Evolutionary conservation across 2,113 vertebrate genomes (phyloP).

Genomic region (Etia nguti): DNA sequence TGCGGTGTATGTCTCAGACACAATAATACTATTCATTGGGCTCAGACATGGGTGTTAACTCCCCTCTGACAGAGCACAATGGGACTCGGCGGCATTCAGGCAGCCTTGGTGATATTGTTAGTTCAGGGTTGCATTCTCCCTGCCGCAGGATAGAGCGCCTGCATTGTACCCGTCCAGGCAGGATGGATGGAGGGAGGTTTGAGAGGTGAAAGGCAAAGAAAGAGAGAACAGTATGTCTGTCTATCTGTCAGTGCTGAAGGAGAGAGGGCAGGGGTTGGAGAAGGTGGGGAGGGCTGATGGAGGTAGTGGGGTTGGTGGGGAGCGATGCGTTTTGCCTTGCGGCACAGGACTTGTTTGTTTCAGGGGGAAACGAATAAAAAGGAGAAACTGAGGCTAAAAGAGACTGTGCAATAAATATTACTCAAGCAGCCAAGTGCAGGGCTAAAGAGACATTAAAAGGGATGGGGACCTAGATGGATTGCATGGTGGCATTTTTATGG

Average conservation of each 20-base stretch:
- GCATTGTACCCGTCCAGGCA: conserved; percentile 75
- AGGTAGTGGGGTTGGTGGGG: background rate
- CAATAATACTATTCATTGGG: conserved; percentile 85
- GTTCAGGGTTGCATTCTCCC: conserved; percentile 75
- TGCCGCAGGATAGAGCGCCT: conserved; percentile 72
- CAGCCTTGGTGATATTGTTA: conserved; percentile 80
- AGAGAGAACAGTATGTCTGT: conserved; percentile 75
- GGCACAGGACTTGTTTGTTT: conserved; percentile 67
- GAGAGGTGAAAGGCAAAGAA: conserved; percentile 73
- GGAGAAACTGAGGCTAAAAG: conserved; percentile 26
- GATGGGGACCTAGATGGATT: background rate
- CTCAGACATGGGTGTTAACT: conserved; percentile 81
- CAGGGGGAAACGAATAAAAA: conserved; percentile 19
- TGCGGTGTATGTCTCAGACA: conserved; percentile 79
- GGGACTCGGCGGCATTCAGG: conserved; percentile 73
- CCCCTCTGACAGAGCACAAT: conserved; percentile 83
- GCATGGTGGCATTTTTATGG: conserved; percentile 23
- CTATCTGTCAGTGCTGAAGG: conserved; percentile 69
- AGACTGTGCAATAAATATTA: conserved; percentile 65
- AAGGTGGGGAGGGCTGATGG: conserved; percentile 13
- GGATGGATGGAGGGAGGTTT: conserved; percentile 74
- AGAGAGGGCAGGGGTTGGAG: conserved; percentile 24
- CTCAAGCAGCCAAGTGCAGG: conserved; percentile 47
- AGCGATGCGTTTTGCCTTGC: conserved; percentile 28
- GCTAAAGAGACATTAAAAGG: conserved; percentile 35